Percentiles rank a stretch among this genome's conserved stretches.
Evolutionary conservation across 2,888 invertebrate species (phyloP).

Genomic region (Gastrophysa polygoni): DNA sequence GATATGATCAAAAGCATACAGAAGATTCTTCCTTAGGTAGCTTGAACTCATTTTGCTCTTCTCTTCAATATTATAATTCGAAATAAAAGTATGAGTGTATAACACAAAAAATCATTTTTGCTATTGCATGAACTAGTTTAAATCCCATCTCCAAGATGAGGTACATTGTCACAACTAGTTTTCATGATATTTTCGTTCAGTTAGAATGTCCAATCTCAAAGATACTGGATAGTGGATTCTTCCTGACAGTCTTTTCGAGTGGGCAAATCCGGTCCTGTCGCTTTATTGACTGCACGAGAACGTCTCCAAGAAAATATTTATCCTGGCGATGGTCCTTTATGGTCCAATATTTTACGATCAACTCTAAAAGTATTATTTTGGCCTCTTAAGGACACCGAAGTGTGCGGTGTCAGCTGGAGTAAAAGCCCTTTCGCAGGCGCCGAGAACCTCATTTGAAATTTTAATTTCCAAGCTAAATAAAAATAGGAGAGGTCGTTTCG

Average conservation of each 20-base stretch:
- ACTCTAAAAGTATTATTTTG: constrained; percentile 21
- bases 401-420: constrained; percentile 21
- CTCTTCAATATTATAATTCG: no score
- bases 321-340: constrained; percentile 15
- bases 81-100: no score
- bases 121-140: no score
- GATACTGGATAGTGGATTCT: not conserved
- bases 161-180: no score
- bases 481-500: constrained; percentile 17
- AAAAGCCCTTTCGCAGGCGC: constrained; percentile 11
- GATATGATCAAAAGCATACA: no score
- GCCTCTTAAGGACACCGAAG: constrained; percentile 12
- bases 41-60: no score
- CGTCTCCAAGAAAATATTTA: constrained; percentile 18
- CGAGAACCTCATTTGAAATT: constrained; percentile 22
- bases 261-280: not conserved
- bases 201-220: not conserved
- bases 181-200: no score
- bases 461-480: constrained; percentile 22
- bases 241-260: not conserved
- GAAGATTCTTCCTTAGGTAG: no score
- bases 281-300: constrained; percentile 11
- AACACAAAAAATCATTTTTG: no score
- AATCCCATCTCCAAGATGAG: no score
- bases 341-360: constrained; percentile 20